Percentiles rank a stretch among this genome's conserved stretches.
Evolutionary conservation across 2,888 invertebrate genomes (phyloP).

Genomic region (Sphaerophoria taeniata): DNA sequence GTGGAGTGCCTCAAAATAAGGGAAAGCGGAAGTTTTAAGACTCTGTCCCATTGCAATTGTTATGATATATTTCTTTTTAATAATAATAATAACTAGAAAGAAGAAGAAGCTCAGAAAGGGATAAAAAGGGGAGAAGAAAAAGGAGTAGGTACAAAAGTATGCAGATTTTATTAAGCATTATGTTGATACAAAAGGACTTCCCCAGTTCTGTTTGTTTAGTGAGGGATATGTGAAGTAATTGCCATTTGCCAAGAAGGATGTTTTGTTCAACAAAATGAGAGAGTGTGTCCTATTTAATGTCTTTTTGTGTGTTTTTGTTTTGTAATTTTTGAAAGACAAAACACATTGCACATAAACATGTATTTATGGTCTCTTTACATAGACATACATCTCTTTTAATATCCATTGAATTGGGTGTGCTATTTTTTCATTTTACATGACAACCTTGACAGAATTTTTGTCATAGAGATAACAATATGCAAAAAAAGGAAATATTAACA

Average conservation of each 20-base stretch:
- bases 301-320: too few species aligned
- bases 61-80: conserved; percentile 44
- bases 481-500: conserved; percentile 25
- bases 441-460: conserved; percentile 63
- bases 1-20: conserved; percentile 21
- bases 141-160: conserved; percentile 17
- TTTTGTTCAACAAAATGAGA: conserved; percentile 33
- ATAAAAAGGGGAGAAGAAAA: conserved; percentile 21
- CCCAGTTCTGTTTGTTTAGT: conserved; percentile 41
- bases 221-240: conserved; percentile 60
- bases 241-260: conserved; percentile 58
- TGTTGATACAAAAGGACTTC: conserved; percentile 4
- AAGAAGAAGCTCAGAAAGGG: conserved; percentile 23
- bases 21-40: conserved; percentile 32
- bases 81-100: conserved; percentile 11
- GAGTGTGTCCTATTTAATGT: conserved; percentile 54
- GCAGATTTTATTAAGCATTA: conserved; percentile 26
- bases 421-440: conserved; percentile 47
- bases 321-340: conserved; percentile 37
- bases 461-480: conserved; percentile 11
- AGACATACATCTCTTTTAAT: not conserved
- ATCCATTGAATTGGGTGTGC: conserved; percentile 27
- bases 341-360: conserved; percentile 24
- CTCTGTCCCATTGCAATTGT: conserved; percentile 33
- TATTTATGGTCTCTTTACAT: not conserved